Percentiles rank a stretch among this genome's conserved stretches.
These are phyloP conservation scores for Branchellion lobata DNA, from an alignment of 2,888 invertebrate genomes.

Conservation along the genomic window DNA sequence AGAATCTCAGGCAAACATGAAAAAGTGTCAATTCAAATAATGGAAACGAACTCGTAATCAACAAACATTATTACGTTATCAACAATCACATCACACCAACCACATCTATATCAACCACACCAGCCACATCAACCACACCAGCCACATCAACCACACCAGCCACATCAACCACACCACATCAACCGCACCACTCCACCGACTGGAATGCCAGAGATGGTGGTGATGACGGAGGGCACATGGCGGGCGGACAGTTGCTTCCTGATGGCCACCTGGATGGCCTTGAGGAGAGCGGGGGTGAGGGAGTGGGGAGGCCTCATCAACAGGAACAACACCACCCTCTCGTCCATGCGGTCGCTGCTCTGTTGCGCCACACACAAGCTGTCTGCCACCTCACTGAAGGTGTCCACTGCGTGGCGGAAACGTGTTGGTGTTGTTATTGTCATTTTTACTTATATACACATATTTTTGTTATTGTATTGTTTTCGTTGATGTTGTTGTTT, in stretches of 20 bases:
- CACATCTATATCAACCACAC: no score
- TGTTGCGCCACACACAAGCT: slow-evolving; percentile 66
- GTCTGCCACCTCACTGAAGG: slow-evolving; percentile 65
- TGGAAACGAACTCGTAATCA: no score
- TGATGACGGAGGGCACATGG: slow-evolving; percentile 66
- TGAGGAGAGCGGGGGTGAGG: slow-evolving; percentile 61
- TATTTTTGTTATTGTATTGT: not conserved
- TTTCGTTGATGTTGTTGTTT: not conserved
- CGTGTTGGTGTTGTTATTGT: not conserved
- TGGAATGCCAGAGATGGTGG: slow-evolving; percentile 65
- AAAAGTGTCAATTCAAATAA: no score
- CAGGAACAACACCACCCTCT: slow-evolving; percentile 66
- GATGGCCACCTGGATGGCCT: slow-evolving; percentile 62
- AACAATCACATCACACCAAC: no score
- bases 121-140: no score
- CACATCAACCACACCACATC: no score
- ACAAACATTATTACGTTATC: no score
- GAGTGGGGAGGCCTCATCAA: slow-evolving; percentile 62
- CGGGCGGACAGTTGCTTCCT: slow-evolving; percentile 64
- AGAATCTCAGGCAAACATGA: no score
- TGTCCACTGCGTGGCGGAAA: slow-evolving; percentile 61
- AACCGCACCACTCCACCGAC: slow-evolving; percentile 59
- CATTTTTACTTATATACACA: not conserved
- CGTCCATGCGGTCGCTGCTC: slow-evolving; percentile 63
- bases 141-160: no score